Evolutionary conservation across 2,888 invertebrate genomes (phyloP).

Genomic region (Crepidodera aurea): DNA sequence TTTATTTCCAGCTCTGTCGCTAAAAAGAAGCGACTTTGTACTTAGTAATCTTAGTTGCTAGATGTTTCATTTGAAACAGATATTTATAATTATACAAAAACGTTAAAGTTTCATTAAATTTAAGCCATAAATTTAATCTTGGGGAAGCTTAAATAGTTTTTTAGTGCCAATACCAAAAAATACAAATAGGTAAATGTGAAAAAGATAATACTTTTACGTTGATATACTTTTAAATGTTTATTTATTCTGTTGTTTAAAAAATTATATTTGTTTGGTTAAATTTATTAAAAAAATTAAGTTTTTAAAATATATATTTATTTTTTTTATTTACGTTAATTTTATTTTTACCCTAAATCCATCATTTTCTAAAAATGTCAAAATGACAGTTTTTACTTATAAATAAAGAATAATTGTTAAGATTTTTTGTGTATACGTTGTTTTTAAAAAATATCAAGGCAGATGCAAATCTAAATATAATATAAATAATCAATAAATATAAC

Average conservation of each 20-base stretch:
- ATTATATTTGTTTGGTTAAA: neutral
- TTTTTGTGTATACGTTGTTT: too few species aligned
- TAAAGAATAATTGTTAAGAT: too few species aligned
- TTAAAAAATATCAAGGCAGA: too few species aligned
- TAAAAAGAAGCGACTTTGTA: too few species aligned
- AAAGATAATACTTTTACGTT: too few species aligned
- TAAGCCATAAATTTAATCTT: neutral
- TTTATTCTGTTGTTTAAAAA: neutral
- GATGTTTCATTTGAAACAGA: neutral
- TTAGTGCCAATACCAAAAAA: neutral
- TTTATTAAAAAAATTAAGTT: neutral
- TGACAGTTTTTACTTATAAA: neutral
- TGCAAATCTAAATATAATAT: too few species aligned
- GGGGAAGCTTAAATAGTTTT: neutral
- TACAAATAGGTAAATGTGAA: too few species aligned
- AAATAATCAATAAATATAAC: too few species aligned
- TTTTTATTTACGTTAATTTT: too few species aligned
- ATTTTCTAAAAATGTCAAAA: too few species aligned
- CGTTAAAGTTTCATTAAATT: neutral
- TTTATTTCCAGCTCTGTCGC: neutral
- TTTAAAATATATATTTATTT: neutral
- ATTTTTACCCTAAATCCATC: too few species aligned
- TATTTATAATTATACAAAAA: neutral
- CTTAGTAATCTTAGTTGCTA: neutral
- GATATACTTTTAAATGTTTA: neutral